Conservation (phyloP, 2,797 vertebrate genomes). For the Falco rusticolus region DNA sequence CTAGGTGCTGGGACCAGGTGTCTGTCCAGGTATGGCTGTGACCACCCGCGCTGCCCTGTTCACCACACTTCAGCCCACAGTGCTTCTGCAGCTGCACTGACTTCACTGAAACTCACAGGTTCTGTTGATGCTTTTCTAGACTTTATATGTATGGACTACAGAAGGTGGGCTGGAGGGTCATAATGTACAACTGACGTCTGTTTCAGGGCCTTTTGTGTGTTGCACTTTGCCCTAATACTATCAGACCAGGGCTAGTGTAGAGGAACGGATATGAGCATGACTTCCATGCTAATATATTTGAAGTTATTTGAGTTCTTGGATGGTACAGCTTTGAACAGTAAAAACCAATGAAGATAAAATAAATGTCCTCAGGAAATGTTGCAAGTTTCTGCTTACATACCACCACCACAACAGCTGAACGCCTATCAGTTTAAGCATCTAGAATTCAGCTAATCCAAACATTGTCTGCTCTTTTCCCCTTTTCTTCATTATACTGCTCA, state of each 20-base stretch:
- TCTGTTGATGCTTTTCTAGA: accelerated
- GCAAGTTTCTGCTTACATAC: neutral
- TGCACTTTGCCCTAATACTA: neutral
- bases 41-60: neutral
- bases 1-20: neutral
- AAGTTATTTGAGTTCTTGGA: neutral
- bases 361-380: neutral
- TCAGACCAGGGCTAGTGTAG: neutral
- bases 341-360: neutral
- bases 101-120: neutral
- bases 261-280: accelerated
- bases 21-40: accelerated
- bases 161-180: neutral
- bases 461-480: neutral
- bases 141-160: accelerated
- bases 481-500: conserved; percentile 19
- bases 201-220: no score
- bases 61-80: accelerated
- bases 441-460: neutral
- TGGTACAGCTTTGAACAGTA: neutral
- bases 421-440: neutral
- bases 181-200: accelerated
- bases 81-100: neutral
- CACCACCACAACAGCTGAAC: neutral
- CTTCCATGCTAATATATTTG: neutral